Evolutionary conservation across 2,888 invertebrate genomes (phyloP), one percentile per base, ranked within the genome.

Genomic region (Cylloceria caligata): DNA sequence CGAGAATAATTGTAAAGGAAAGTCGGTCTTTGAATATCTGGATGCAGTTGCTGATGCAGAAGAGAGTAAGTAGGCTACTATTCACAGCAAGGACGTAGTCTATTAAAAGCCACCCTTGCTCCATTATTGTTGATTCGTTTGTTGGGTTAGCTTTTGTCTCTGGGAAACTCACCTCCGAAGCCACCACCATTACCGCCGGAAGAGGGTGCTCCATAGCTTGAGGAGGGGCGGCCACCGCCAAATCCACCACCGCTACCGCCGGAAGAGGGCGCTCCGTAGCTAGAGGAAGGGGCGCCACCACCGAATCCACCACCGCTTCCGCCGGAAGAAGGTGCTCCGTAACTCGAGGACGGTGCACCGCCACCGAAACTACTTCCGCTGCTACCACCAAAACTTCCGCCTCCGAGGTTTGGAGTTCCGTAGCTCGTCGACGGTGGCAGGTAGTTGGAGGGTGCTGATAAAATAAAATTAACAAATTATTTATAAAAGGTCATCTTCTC

Each of bases 391-490:
- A 93, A 93, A 9, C 92, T 92, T 6, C 89, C 86, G 16, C 89
- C 88, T 67, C 90, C 88, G 71, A 85, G 85, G 76, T 91, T 90
- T 49, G 93, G 92, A 24, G 92, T 93, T 7, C 94, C 93, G 85
- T 93, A 93, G 76, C 92, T 93, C 36, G 93, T 93, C 0, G 95
- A 94, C 21, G 95, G 95, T 49, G 95, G 95, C 74, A 95, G 93
- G 89, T 95, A 95, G 67, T 94, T 94, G 86, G 94, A 86, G 47
- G 95, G 95, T 42, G 95, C 95, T 95, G 80, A 19, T n/a, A 87
- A 83, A 42, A 42, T 24, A 72, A 65, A 62, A 21, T 1, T 5
- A 13, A 21, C 19, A 21, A 21, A 39, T 57, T n/a, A 30, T 57
- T 30, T 5, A 5, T 57, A 5, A 49, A 49, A 55, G 2, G 30